Conservation (phyloP, 2,888 invertebrate species). For the Chydorus sphaericus region DNA sequence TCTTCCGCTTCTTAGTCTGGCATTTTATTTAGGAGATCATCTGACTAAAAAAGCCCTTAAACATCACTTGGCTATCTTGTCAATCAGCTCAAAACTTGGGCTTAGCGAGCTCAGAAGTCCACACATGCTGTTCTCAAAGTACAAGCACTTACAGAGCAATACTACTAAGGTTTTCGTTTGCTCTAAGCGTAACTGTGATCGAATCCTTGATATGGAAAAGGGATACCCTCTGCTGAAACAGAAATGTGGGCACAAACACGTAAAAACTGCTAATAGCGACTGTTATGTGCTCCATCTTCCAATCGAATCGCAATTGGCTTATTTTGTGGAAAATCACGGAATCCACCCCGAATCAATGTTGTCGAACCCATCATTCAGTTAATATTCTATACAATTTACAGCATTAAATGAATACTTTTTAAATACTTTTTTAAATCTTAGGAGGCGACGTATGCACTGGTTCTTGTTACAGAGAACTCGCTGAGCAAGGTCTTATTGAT, state of each 20-base stretch:
- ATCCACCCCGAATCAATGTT: too few species aligned
- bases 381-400: too few species aligned
- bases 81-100: not conserved
- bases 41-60: not conserved
- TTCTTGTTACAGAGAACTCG: not conserved
- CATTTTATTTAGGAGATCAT: not conserved
- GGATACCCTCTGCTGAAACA: not conserved
- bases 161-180: not conserved
- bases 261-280: not conserved
- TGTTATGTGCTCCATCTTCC: not conserved
- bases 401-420: not conserved
- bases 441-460: not conserved
- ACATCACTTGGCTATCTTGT: not conserved
- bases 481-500: not conserved
- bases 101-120: not conserved
- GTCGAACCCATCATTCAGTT: too few species aligned
- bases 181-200: not conserved
- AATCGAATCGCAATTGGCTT: not conserved
- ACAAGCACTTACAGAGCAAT: not conserved
- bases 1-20: not conserved
- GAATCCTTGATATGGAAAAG: not conserved
- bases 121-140: not conserved
- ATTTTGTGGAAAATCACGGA: not conserved
- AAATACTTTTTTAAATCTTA: not conserved
- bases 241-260: not conserved